Base-by-base conservation (phyloP, 1,140 invertebrate genomes). In the Brachionus koreanus region DNA sequence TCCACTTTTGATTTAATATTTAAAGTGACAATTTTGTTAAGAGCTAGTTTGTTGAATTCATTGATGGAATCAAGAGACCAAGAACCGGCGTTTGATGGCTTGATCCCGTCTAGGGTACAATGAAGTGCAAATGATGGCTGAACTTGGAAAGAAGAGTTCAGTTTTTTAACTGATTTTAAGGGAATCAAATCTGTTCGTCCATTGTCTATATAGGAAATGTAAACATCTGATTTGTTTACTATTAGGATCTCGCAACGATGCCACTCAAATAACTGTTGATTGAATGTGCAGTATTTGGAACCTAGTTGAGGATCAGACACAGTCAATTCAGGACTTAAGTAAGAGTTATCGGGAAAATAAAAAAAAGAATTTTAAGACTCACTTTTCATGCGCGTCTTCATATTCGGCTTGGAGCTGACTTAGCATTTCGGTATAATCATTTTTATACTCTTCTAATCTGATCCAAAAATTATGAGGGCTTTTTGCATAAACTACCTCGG, bases 381-480 rank as follows among this genome's bases (percentile, higher is more conserved):
- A 65, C 76, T 57, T 19, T 33, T 79, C 1, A 16, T 61, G 76
- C 0, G n/a, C 65, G 16, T 69, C n/a, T 19, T 39, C 12, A 16
- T 61, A 65, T 33, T 63, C 37, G 5, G 37, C 39, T 46, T 79
- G 76, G 12, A 79, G 37, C 10, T 12, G 33, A 42, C 16, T 35
- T 5, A 42, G n/a, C 76, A 79, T 61, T 0, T 79, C 13, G 5
- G 49, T 65, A 61, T 61, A 79, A 57, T 79, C 76, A 65, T 57
- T 61, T 29, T 79, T 79, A 65, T 42, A 42, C 49, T 79, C 76
- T 57, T 79, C 76, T 61, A 65, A 29, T 35, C 76, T 49, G 5
- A 79, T 25, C 49, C 61, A 79, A 65, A 79, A 79, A 39, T 79
- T 65, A 12, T 61, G 19, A 33, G 76, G 76, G 16, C 61, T 57